Conservation (phyloP, 35 echinoderm and acorn worm species). For the Stichopus chloronotus region DNA sequence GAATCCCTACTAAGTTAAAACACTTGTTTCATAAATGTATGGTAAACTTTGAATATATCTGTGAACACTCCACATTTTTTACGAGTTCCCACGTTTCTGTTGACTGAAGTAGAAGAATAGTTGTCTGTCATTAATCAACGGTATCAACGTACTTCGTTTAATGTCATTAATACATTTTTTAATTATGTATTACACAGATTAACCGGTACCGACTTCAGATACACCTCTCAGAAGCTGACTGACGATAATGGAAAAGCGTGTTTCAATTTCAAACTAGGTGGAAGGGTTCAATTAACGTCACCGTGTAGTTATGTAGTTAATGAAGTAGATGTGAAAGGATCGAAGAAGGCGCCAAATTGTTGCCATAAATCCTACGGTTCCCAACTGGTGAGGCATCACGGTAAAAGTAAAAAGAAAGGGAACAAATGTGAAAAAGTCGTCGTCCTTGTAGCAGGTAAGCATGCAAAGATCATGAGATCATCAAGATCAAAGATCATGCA, state of each 20-base stretch:
- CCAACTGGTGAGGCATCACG: constrained; percentile 36
- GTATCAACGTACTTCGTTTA: too few species aligned
- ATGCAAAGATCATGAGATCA: too few species aligned
- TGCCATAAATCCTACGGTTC: background rate
- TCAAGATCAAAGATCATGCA: too few species aligned
- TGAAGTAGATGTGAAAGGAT: background rate
- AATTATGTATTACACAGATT: background rate
- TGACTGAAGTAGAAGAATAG: too few species aligned
- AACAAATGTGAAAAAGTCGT: background rate
- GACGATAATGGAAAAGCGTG: constrained; percentile 19
- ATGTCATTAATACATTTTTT: too few species aligned
- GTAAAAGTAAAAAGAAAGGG: constrained; percentile 23
- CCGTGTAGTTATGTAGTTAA: background rate
- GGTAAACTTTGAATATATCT: too few species aligned
- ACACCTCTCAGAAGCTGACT: background rate
- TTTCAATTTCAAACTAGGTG: constrained; percentile 40
- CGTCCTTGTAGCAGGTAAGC: background rate
- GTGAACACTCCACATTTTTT: too few species aligned
- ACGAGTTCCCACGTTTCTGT: too few species aligned
- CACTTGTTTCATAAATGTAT: too few species aligned
- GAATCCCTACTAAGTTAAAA: too few species aligned
- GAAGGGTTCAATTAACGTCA: background rate
- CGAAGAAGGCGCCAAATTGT: constrained; percentile 12
- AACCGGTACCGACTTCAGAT: background rate
- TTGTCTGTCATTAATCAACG: too few species aligned